Base-by-base conservation (phyloP, 2,797 vertebrate species). In the Etheostoma perlongum region DNA sequence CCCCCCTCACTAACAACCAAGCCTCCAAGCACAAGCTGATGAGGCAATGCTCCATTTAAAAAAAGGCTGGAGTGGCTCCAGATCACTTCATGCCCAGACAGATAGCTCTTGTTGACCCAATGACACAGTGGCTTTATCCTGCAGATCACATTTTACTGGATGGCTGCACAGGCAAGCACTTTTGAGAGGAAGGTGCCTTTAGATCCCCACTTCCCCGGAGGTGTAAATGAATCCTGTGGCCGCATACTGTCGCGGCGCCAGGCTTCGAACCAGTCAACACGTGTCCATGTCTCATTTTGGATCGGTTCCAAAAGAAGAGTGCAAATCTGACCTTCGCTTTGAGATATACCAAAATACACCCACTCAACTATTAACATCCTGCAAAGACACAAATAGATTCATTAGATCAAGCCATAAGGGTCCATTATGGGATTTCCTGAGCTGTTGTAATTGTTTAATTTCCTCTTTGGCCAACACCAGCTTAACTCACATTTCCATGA, bases 41-140 rank as follows among this genome's bases (percentile, higher is more conserved):
- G 86, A 91, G 79, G 84, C 83, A 64, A 66, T 71, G 79, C 82
- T 87, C 67, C 72, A 52, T 66, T 78, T 89, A 87, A 87, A 85
- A 86, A 84, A 70, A 78, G 83, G 61, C 76, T 91, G 85, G 80
- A 89, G 69, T 11, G 67, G 74, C 81, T 88, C 88, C 90, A 86
- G 76, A 83, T 80, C 72, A 19, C 81, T 72, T 76, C 83, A 58
- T 81, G 73, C 72, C 83, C 77, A 86, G 84, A 90, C 84, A 75
- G 81, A 87, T 85, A 86, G 80, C 76, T 72, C 67, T 15, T 60
- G 76, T 78, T 88, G 89, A 94, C 90, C 88, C 82, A 79, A 73
- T 88, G 90, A 88, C 90, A 90, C 82, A 76, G 65, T 86, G 79
- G 67, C 72, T 88, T 79, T 60, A 72, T 78, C 71, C 70, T 13